phyloP scores from a whole-genome alignment of 1,140 invertebrate species.

The Idris sp. region DNA sequence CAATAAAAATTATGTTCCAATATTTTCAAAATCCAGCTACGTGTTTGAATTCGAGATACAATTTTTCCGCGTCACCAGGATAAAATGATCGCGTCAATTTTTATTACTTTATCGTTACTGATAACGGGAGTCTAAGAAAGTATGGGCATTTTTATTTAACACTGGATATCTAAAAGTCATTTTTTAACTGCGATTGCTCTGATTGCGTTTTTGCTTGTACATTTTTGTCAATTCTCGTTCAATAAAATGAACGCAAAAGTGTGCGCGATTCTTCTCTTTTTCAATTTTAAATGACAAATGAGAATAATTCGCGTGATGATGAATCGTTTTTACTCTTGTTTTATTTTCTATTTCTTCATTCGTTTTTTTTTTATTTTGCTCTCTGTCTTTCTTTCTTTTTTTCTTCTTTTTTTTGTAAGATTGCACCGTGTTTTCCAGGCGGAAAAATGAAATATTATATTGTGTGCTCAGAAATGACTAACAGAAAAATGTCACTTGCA shows the following conservation, averaged over 20 bases:
- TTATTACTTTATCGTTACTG: constrained; percentile 2
- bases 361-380: background rate
- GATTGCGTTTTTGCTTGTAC: constrained; percentile 48
- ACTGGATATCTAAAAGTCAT: constrained; percentile 48
- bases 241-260: constrained; percentile 29
- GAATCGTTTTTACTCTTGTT: constrained; percentile 45
- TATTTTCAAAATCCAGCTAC: too few species aligned
- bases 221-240: constrained; percentile 47
- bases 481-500: constrained; percentile 62
- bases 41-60: too few species aligned
- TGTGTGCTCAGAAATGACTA: constrained; percentile 59
- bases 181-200: constrained; percentile 31
- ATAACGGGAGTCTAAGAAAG: constrained; percentile 31
- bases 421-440: constrained; percentile 48
- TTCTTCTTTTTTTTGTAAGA: constrained; percentile 35
- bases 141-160: constrained; percentile 25
- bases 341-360: constrained; percentile 37
- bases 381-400: constrained; percentile 6
- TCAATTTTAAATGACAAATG: constrained; percentile 61
- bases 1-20: too few species aligned
- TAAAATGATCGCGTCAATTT: constrained; percentile 16
- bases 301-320: constrained; percentile 54
- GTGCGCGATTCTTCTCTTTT: constrained; percentile 38
- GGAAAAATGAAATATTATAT: constrained; percentile 64
- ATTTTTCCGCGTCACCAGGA: background rate